phyloP scores from a whole-genome alignment of 1,140 invertebrate species.

The Bombyx mori region DNA sequence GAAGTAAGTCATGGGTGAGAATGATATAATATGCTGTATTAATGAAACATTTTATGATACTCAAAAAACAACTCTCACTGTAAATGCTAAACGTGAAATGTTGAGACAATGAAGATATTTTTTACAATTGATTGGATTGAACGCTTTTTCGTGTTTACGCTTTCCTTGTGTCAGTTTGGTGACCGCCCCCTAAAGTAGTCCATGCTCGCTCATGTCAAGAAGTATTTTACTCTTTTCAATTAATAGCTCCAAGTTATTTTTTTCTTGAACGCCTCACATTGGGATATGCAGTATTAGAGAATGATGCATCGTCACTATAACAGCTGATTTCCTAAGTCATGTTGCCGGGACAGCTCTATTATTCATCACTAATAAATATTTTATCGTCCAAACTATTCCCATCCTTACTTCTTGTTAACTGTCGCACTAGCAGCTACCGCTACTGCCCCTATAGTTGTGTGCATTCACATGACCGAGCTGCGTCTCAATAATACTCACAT shows the following conservation, averaged over 20 bases:
- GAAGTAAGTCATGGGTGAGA: constrained; percentile 38
- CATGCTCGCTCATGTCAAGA: constrained; percentile 69
- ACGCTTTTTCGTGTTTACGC: constrained; percentile 73
- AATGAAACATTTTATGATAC: constrained; percentile 50
- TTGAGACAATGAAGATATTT: constrained; percentile 41
- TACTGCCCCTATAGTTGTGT: no score
- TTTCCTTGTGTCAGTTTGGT: constrained; percentile 74
- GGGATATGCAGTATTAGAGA: constrained; percentile 70
- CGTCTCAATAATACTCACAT: no score
- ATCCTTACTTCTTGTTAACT: constrained; percentile 16
- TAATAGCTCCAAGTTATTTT: constrained; percentile 65
- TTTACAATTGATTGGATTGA: constrained; percentile 72
- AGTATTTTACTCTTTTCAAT: constrained; percentile 65
- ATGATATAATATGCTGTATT: constrained; percentile 29
- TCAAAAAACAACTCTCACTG: constrained; percentile 67
- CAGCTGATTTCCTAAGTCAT: constrained; percentile 69
- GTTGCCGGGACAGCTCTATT: constrained; percentile 69
- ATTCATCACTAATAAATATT: constrained; percentile 65
- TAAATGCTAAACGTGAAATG: constrained; percentile 40
- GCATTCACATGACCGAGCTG: no score
- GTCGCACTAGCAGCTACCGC: neutral
- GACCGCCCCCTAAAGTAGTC: constrained; percentile 68
- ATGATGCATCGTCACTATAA: constrained; percentile 71
- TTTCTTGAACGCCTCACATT: constrained; percentile 69
- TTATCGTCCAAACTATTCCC: constrained; percentile 57